Base-by-base conservation (phyloP, 2,888 invertebrate genomes). In the Phengaris alcon region DNA sequence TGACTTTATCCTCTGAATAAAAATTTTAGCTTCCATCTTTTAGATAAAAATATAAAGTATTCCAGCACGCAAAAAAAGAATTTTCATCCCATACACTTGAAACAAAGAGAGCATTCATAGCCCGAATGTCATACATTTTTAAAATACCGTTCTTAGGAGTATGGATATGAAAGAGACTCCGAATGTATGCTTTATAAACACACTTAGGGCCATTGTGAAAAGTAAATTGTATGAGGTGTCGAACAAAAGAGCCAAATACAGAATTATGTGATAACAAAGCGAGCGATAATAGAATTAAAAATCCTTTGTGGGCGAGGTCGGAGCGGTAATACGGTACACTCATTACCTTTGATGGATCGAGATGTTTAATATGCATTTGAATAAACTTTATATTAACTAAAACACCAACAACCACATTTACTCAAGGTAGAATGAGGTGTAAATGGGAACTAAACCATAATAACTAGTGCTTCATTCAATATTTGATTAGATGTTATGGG, bases 221-320 rank as follows among this genome's bases (percentile, higher is more conserved):
- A 84, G 84, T 87, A 86, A 89, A 88, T 88, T 87, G 83, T 85
- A 84, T 84, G 83, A 85, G 83, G 79, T 78, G 74, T 79, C 81
- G 81, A 82, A 85, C 86, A 87, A 86, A 88, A 85, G 84, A 85
- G 82, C 84, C 82, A 82, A 86, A 85, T 88, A 88, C 90, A 87
- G 88, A 88, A 86, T 87, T 84, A 84, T 79, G 81, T 79, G 79
- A 83, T 86, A 87, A 90, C 91, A 90, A 90, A 90, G 88, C 84
- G 79, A 80, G 80, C 84, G 87, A 88, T 89, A 89, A 88, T 85
- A 86, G 87, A 88, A 89, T 91, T 89, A 89, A 89, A 64, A 90
- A 86, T 86, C 88, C 86, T 89, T 92, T 91, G 90, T 91, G 82
- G 80, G 79, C 81, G 79, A 80, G 85, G 82, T 81, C 83, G 81